Base-by-base conservation (phyloP, 2,797 vertebrate species). In the Pseudochirops corinnae region DNA sequence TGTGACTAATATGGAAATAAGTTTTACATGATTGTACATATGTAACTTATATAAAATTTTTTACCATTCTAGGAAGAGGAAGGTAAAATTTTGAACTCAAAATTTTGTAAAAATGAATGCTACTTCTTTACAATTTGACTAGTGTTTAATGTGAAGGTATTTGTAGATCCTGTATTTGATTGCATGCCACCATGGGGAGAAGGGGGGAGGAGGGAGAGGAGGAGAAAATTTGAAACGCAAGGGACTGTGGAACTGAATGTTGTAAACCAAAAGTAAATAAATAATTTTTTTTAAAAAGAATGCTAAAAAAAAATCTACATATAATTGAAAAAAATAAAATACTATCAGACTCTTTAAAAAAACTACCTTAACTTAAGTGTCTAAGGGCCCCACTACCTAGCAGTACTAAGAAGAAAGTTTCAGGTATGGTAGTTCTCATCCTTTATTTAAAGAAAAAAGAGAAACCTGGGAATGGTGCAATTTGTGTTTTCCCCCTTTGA, bases 401-500 rank as follows among this genome's bases (percentile, higher is more conserved):
- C 74, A 16, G 3, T 82, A 12, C 33, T 24, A 46, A 50, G 29
- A 56, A 18, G 46, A 55, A 94, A 92, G 46, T 0, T 95, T n/a
- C 92, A 60, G 55, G 11, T 92, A 0, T 92, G 39, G 93, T 39
- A 46, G 29, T 92, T 57, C 50, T 12, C 33, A 94, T 3, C 52
- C n/a, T 94, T 93, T 56, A 29, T 91, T 93, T 93, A 53, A 95
- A 50, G 50, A 90, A 87, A 24, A 95, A 92, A 57, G 28, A 93
- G 29, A 18, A 92, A 91, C 96, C 39, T 92, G 1, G 91, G 55
- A 91, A 46, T 90, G 58, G 55, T 96, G 91, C 1, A 56, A 26
- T 95, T 95, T 93, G 16, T 93, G 39, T 62, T 93, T 5, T 62
- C 92, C 31, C 39, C 24, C 90, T 96, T 97, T 96, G 74, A 92